Evolutionary conservation across 2,797 vertebrate species (phyloP), one percentile per base, ranked within the genome.

Genomic region (Danio kyathit): DNA sequence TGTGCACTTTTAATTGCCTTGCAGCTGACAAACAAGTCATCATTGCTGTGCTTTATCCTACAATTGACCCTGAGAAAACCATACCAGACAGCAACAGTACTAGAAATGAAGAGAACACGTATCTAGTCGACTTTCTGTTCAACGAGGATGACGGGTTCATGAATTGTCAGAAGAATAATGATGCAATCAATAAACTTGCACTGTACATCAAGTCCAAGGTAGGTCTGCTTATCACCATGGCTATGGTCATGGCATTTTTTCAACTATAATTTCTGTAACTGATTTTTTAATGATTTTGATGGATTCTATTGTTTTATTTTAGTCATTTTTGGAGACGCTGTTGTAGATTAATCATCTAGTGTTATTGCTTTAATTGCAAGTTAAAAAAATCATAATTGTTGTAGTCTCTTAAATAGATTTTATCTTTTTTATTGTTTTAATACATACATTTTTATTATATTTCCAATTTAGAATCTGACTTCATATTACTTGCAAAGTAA

Each of bases 31-130:
- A n/a, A 4, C 61, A 61, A 69, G 56, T 40, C 13, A 29, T 80
- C 14, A 4, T 85, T 17, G 73, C 76, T 61, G 64, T 80, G 29
- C 69, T 85, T 21, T 72, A 82, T 82, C 48, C 17, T 19, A 85
- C 73, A 0, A 56, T 56, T 52, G 29, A 80, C 8, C 13, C 21
- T 7, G 54, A 76, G 1, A 14, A 1, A 51, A 2, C 4, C 10
- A 14, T 80, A 38, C 52, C 52, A 63, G 84, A 82, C 67, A 82
- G 73, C 67, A 80, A 40, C 41, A 61, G 0, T 43, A 2, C 0
- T 48, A 54, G 67, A n/a, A 48, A 12, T 0, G 74, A 61, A 43
- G 12, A 73, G 7, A 7, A 69, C 3, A 81, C n/a, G 2, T 19
- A 29, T 66, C 57, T 48, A 11, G 61, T 78, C 44, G 79, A 84